Evolutionary conservation across 2,888 invertebrate species (phyloP), one percentile per base, ranked within the genome.

Genomic region (Marasmarcha lunaedactyla): DNA sequence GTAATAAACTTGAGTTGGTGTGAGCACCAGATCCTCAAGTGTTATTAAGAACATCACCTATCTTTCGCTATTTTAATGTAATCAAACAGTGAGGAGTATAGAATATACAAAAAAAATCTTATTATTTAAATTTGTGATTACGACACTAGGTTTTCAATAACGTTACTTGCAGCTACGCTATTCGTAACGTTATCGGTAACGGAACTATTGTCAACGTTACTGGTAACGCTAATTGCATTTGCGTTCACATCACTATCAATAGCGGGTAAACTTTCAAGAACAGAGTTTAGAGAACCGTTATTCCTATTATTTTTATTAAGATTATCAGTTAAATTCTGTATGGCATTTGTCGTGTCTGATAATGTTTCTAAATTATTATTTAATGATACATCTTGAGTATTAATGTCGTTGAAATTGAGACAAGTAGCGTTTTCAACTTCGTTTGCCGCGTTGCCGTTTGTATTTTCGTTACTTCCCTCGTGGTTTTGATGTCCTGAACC

Each of bases 181-280:
- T 20, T 20, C 20, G 7, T 5, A 20, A 20, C 20, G 20, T 20
- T 20, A 20, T 20, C 20, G 3, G 7, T 7, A 5, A 20, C 20
- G 20, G 3, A 5, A 20, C 20, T 20, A 5, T 5, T 7, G 7
- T 7, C 20, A 5, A 20, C 20, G 7, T 20, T 20, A 7, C 20
- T 20, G 7, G 20, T 20, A 7, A 20, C 20, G 7, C 4, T 20
- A 20, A 20, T 10, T 7, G 4, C 30, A 44, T 79, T 78, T 0
- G 76, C 77, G 42, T 76, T 77, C 2, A 74, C 58, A 40, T 79
- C 79, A 36, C 73, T 66, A 44, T 81, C 79, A 2, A 79, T 77
- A 1, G 77, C 78, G 2, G 79, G 79, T 46, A 79, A 50, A 36
- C 70, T 73, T 43, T 76, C 77, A 37, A 79, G 72, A n/a, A 73